These are phyloP conservation scores for Andrena haemorrhoa DNA, from an alignment of 2,888 invertebrate genomes.

Conservation along the genomic window DNA sequence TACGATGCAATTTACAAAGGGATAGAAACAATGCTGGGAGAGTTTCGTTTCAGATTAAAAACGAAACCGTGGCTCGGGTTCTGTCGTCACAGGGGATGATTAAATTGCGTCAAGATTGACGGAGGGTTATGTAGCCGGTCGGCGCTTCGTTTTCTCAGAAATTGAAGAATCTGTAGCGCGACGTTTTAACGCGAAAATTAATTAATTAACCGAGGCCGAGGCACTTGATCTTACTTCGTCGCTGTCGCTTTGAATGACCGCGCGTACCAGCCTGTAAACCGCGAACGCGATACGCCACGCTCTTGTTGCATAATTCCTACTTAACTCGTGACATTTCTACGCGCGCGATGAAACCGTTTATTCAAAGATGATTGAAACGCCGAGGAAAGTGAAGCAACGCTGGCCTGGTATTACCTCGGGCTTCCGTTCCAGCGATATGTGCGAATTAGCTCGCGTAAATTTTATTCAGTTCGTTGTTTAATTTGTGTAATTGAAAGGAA, in stretches of 20 bases:
- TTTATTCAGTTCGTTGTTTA: too few relatives aligned
- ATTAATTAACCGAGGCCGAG: neutral
- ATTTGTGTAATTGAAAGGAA: too few relatives aligned
- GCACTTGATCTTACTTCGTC: neutral
- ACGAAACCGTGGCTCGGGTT: neutral
- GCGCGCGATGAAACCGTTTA: neutral
- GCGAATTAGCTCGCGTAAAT: too few relatives aligned
- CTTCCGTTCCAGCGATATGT: too few relatives aligned
- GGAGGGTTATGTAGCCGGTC: neutral
- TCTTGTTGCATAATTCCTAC: neutral
- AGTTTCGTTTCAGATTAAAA: slow-evolving; percentile 13
- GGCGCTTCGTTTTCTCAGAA: too few relatives aligned
- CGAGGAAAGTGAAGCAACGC: neutral
- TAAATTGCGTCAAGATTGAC: neutral
- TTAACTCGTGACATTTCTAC: neutral
- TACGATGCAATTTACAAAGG: slow-evolving; percentile 9
- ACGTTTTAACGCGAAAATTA: neutral
- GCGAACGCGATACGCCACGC: neutral
- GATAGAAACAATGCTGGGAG: neutral
- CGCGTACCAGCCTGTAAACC: neutral
- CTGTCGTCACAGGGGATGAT: slow-evolving; percentile 1
- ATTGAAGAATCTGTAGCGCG: neutral
- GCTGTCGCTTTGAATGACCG: neutral
- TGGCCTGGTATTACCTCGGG: neutral
- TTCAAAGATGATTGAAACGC: neutral